A percentile compares a stretch with the other conserved stretches of the same genome.
Conservation (phyloP, 2,888 invertebrate genomes). For the Cactoblastis cactorum region DNA sequence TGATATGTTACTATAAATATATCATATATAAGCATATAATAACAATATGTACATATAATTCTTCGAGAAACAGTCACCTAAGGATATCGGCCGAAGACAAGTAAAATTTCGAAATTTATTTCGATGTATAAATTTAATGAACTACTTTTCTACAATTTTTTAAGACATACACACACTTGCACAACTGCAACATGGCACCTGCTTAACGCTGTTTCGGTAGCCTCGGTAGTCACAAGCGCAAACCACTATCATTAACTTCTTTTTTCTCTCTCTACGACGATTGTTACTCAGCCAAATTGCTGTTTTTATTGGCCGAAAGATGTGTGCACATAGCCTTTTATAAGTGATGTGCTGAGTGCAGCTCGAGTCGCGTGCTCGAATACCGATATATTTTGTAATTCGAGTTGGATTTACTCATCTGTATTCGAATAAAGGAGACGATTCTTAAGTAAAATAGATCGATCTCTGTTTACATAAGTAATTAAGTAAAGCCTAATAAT, state of each 20-base stretch:
- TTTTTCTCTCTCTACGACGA: constrained; percentile 48
- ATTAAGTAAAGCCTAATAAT: too few species aligned
- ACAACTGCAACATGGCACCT: background rate
- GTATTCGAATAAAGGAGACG: too few species aligned
- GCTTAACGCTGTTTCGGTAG: constrained; percentile 37
- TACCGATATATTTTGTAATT: constrained; percentile 4
- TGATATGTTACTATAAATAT: too few species aligned
- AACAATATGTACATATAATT: too few species aligned
- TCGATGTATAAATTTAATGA: background rate
- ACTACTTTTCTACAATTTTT: background rate
- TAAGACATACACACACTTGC: constrained; percentile 7
- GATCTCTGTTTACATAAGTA: too few species aligned
- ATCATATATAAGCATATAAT: too few species aligned
- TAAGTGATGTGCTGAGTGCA: too few species aligned
- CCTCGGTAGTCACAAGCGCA: constrained; percentile 25
- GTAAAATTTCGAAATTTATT: background rate
- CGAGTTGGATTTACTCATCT: too few species aligned
- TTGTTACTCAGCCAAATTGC: constrained; percentile 27
- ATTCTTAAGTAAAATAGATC: too few species aligned
- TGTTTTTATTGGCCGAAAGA: constrained; percentile 24
- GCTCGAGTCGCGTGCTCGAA: too few species aligned
- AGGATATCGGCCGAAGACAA: too few species aligned
- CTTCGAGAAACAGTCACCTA: too few species aligned
- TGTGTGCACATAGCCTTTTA: constrained; percentile 7
- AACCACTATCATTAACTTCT: constrained; percentile 52